Evolutionary conservation across 2,113 vertebrate species (phyloP).

Genomic region (Crotalus helleri): DNA sequence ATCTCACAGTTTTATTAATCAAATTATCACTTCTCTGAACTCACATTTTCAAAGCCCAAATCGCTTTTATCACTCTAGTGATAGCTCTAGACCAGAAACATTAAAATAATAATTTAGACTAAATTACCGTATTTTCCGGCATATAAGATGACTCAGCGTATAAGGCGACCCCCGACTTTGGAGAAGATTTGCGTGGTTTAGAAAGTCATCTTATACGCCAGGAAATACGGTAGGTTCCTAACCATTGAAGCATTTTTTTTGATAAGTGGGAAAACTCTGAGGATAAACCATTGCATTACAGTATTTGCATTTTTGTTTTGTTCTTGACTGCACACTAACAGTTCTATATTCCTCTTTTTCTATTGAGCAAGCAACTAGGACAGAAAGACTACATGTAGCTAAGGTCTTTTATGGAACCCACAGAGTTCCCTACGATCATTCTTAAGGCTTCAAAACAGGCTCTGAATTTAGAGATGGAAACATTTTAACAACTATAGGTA

Average conservation of each 20-base stretch:
- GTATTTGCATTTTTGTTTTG: neutral
- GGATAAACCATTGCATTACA: neutral
- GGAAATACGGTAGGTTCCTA: neutral
- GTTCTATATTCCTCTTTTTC: neutral
- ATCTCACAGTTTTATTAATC: slow-evolving; percentile 53
- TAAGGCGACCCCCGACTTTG: too few relatives aligned
- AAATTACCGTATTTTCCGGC: neutral
- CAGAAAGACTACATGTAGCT: neutral
- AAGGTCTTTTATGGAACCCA: neutral
- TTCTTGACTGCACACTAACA: neutral
- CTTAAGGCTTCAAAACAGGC: neutral
- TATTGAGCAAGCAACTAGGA: neutral
- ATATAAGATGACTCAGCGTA: too few relatives aligned
- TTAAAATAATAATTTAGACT: slow-evolving; percentile 8
- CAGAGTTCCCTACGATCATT: neutral
- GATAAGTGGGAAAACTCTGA: neutral
- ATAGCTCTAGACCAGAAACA: slow-evolving; percentile 14
- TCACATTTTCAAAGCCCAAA: neutral
- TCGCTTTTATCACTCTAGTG: slow-evolving; percentile 22
- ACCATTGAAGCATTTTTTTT: slow-evolving; percentile 22
- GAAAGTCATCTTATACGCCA: too few relatives aligned
- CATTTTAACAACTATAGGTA: neutral
- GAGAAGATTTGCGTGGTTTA: too few relatives aligned
- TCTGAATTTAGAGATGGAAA: neutral
- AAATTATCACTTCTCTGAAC: slow-evolving; percentile 40